These are phyloP conservation scores for Xanthia togata DNA, from an alignment of 2,888 invertebrate genomes.

Conservation along the genomic window DNA sequence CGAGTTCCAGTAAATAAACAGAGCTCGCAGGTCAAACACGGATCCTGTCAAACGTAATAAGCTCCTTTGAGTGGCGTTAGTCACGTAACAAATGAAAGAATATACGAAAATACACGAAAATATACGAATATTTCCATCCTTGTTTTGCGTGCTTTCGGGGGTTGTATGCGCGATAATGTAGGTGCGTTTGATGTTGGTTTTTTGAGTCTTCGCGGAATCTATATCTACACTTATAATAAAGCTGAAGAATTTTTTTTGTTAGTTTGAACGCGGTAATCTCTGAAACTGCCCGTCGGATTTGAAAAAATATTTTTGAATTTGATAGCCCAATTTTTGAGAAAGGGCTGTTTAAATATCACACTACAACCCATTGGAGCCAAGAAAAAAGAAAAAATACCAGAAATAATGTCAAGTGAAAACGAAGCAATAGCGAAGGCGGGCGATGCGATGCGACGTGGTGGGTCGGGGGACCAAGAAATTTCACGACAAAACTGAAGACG, in stretches of 20 bases:
- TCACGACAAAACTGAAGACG: no score
- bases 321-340: not conserved
- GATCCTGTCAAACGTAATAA: slow-evolving; percentile 78
- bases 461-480: no score
- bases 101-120: slow-evolving; percentile 72
- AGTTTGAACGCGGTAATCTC: not conserved
- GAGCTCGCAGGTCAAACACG: slow-evolving; percentile 63
- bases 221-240: not conserved
- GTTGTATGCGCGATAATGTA: slow-evolving; percentile 30
- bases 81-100: slow-evolving; percentile 77
- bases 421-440: not conserved
- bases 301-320: not conserved
- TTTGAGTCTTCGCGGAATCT: not conserved
- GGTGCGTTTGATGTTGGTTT: slow-evolving; percentile 29
- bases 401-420: not conserved
- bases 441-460: not conserved
- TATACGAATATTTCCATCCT: slow-evolving; percentile 69
- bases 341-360: not conserved
- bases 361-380: not conserved
- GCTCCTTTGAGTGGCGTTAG: slow-evolving; percentile 78
- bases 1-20: slow-evolving; percentile 65
- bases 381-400: not conserved
- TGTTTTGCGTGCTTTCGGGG: slow-evolving; percentile 62
- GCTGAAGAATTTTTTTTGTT: not conserved
- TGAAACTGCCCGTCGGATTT: not conserved